phyloP scores from a whole-genome alignment of 2,888 invertebrate genomes.

The Iselma pallidipennis region DNA sequence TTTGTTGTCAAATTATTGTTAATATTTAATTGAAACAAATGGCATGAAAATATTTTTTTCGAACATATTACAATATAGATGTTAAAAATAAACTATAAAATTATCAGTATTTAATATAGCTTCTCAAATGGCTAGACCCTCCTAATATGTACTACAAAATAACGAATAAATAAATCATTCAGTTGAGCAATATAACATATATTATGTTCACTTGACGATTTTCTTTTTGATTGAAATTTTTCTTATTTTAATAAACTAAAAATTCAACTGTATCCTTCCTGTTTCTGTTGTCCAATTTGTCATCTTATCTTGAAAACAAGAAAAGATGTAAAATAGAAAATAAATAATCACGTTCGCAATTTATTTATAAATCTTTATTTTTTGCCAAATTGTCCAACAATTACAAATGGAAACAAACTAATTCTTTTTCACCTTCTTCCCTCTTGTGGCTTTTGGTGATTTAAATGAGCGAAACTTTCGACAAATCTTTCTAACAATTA shows the following conservation, averaged over 20 bases:
- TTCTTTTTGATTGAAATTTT: too few relatives aligned
- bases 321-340: too few relatives aligned
- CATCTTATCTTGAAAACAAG: too few relatives aligned
- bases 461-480: neutral
- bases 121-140: constrained; percentile 57
- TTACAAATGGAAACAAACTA: too few relatives aligned
- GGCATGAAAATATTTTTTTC: constrained; percentile 37
- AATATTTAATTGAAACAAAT: constrained; percentile 14
- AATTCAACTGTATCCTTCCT: too few relatives aligned
- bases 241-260: too few relatives aligned
- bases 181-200: constrained; percentile 42
- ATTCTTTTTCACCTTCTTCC: too few relatives aligned
- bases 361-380: too few relatives aligned
- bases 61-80: constrained; percentile 46
- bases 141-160: constrained; percentile 55
- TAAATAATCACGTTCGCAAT: too few relatives aligned
- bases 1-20: neutral
- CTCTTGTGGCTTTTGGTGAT: neutral
- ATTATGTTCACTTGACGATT: too few relatives aligned
- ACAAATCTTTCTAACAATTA: neutral
- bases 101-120: constrained; percentile 59
- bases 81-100: constrained; percentile 53
- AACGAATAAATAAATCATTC: constrained; percentile 50
- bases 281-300: too few relatives aligned
- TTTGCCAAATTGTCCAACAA: too few relatives aligned